Evolutionary conservation across 2,888 invertebrate genomes (phyloP).

Genomic region (Conistra vaccinii): DNA sequence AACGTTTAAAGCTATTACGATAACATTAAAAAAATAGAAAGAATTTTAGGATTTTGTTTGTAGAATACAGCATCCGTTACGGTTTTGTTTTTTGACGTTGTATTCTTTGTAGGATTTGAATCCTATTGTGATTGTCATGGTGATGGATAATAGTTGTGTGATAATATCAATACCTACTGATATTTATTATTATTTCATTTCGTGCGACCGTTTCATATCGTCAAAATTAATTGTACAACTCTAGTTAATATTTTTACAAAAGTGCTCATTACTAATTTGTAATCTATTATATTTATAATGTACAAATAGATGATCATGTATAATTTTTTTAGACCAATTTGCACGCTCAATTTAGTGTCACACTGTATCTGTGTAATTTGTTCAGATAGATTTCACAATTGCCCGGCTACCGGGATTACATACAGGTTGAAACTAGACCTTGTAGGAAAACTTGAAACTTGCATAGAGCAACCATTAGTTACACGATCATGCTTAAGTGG

Average conservation of each 20-base stretch:
- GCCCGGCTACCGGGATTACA: no score
- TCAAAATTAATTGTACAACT: not conserved
- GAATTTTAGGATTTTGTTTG: not conserved
- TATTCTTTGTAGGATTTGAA: not conserved
- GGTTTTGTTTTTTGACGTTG: not conserved
- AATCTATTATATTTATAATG: not conserved
- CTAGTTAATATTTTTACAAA: not conserved
- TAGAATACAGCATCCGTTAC: not conserved
- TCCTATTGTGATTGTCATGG: not conserved
- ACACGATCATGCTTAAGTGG: not conserved
- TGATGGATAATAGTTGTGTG: not conserved
- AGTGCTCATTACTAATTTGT: not conserved
- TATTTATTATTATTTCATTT: not conserved
- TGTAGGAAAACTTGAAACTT: no score
- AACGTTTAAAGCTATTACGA: not conserved
- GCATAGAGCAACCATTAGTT: no score
- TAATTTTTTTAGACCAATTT: no score
- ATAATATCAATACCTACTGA: not conserved
- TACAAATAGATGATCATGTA: not conserved
- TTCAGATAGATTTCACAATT: no score
- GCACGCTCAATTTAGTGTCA: no score
- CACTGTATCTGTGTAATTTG: no score
- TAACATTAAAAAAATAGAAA: not conserved
- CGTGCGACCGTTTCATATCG: not conserved
- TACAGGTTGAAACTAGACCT: no score